Evolutionary conservation across 2,888 invertebrate genomes (phyloP).

Genomic region (Shargacucullia verbasci): DNA sequence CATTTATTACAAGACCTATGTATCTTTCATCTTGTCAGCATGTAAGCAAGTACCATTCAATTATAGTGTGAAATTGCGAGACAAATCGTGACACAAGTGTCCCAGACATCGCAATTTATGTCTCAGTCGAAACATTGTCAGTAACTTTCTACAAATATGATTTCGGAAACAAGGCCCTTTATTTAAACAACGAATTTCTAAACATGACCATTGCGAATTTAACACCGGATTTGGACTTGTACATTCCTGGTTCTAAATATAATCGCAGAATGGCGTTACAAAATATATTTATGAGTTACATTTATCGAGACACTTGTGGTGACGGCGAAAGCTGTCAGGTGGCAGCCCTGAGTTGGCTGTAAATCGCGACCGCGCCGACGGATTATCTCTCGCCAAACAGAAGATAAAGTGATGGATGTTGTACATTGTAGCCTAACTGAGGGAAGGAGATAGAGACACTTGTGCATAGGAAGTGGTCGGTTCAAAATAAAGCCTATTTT

Average conservation of each 20-base stretch:
- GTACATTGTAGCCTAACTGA: constrained; percentile 42
- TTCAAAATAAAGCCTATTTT: constrained; percentile 11
- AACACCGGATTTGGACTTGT: constrained; percentile 37
- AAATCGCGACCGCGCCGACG: constrained; percentile 60
- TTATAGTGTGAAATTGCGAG: constrained; percentile 33
- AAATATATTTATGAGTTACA: constrained; percentile 56
- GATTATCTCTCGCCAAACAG: constrained; percentile 70
- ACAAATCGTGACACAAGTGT: constrained; percentile 53
- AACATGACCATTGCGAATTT: constrained; percentile 34
- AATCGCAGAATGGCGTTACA: constrained; percentile 38
- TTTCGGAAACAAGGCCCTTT: constrained; percentile 27
- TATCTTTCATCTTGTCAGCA: constrained; percentile 51
- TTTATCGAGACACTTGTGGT: constrained; percentile 47
- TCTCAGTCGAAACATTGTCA: constrained; percentile 22
- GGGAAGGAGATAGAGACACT: constrained; percentile 15
- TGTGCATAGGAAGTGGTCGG: constrained; percentile 25
- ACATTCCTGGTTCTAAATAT: constrained; percentile 38
- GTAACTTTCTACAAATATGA: constrained; percentile 46
- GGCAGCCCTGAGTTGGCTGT: constrained; percentile 50
- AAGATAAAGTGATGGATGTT: constrained; percentile 70
- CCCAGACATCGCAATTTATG: constrained; percentile 49
- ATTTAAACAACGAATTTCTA: constrained; percentile 4
- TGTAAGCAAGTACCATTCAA: constrained; percentile 49
- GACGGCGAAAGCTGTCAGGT: constrained; percentile 53
- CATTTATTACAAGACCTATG: constrained; percentile 39